A percentile compares a stretch with the other conserved stretches of the same genome.
Evolutionary conservation across 2,113 vertebrate species (phyloP).

Genomic region (Heterochromis multidens): DNA sequence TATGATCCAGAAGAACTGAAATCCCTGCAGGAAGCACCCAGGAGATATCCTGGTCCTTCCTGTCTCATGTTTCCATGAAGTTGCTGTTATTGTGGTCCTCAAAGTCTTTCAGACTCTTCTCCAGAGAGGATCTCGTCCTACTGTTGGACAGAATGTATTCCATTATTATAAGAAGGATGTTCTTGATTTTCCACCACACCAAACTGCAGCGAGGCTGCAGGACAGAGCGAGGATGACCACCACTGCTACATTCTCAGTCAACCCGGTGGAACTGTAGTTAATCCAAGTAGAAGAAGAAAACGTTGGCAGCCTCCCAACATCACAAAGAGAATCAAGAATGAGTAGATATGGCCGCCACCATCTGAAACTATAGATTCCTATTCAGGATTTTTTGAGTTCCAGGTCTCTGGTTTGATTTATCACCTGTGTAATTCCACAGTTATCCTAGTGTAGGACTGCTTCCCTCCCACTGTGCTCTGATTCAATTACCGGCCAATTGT

Average conservation of each 20-base stretch:
- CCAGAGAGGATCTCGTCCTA: too few relatives aligned
- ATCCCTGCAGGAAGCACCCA: neutral
- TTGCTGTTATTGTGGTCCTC: neutral
- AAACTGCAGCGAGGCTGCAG: neutral
- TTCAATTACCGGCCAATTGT: neutral
- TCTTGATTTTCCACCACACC: neutral
- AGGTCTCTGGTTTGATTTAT: neutral
- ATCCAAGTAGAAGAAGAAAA: neutral
- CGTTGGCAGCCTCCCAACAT: neutral
- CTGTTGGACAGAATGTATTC: too few relatives aligned
- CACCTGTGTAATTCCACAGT: neutral
- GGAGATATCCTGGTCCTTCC: neutral
- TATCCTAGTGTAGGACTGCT: neutral
- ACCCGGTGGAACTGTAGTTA: neutral
- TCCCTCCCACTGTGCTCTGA: neutral
- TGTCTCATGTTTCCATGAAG: neutral
- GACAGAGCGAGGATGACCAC: neutral
- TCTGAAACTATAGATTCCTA: neutral
- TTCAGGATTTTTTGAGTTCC: neutral
- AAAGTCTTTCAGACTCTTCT: too few relatives aligned
- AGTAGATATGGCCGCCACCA: neutral
- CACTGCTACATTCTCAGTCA: too few relatives aligned
- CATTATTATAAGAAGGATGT: too few relatives aligned
- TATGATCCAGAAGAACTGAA: too few relatives aligned
- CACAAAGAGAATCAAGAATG: accelerated